These are phyloP conservation scores for Scaptomyza flava DNA, from an alignment of 2,888 invertebrate genomes.

Conservation along the genomic window DNA sequence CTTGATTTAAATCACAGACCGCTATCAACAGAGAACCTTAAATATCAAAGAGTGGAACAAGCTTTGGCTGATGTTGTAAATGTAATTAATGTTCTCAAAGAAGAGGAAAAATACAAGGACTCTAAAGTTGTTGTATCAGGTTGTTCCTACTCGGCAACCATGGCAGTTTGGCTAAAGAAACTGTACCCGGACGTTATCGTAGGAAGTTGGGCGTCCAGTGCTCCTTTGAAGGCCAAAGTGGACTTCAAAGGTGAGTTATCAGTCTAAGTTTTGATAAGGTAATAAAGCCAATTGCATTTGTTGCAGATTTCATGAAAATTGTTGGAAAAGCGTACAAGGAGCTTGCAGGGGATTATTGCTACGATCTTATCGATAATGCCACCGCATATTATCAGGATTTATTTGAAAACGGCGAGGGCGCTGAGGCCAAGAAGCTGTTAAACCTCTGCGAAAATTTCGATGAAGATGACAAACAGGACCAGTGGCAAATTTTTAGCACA, in stretches of 20 bases:
- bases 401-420: slow-evolving; percentile 42
- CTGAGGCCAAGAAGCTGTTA: slow-evolving; percentile 51
- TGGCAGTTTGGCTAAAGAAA: slow-evolving; percentile 87
- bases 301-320: slow-evolving; percentile 68
- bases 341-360: slow-evolving; percentile 68
- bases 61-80: slow-evolving; percentile 87
- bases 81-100: slow-evolving; percentile 85
- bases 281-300: background rate
- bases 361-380: slow-evolving; percentile 65
- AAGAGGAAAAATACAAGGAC: slow-evolving; percentile 66
- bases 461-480: slow-evolving; percentile 51
- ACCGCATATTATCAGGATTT: slow-evolving; percentile 57
- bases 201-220: slow-evolving; percentile 87
- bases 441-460: slow-evolving; percentile 70
- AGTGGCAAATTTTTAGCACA: slow-evolving; percentile 68
- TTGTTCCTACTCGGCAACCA: slow-evolving; percentile 88
- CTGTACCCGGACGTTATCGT: slow-evolving; percentile 86
- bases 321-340: slow-evolving; percentile 60
- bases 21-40: slow-evolving; percentile 84
- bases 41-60: slow-evolving; percentile 87
- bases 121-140: slow-evolving; percentile 86
- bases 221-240: slow-evolving; percentile 86
- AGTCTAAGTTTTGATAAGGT: background rate
- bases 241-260: slow-evolving; percentile 84
- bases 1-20: slow-evolving; percentile 11